Base-by-base conservation (phyloP, 2,797 vertebrate species). In the Myotis pilosus region DNA sequence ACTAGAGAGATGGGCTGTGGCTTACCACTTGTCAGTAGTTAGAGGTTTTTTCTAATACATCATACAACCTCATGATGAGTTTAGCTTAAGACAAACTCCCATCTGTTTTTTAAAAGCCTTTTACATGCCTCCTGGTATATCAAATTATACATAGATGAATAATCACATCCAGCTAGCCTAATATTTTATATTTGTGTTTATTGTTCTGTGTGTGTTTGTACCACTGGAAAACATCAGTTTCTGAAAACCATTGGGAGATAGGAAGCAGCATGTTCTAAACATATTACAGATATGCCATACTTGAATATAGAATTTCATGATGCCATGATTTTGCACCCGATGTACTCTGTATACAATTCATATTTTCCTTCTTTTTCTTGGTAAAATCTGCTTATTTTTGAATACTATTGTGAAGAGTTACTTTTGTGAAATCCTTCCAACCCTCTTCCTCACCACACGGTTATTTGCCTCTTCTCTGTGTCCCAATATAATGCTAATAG, bases 71-170 rank as follows among this genome's bases (percentile, higher is more conserved):
- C 28, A 23, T 60, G 75, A 53, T 92, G 62, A 92, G 38, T 89
- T 82, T 89, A 81, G 22, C 23, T 86, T 92, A 82, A 75, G 38
- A 71, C 76, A 76, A 64, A 86, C 17, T 74, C 49, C 47, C 64
- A 75, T 82, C 55, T 80, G 44, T 79, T 92, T 87, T 89, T 92
- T 28, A n/a, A 90, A 94, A 72, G 28, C 53, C 53, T 33, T 93
- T 6, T 91, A 13, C 62, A 91, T 80, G 28, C 44, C 13, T 89
- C 20, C 47, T 91, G 51, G 2, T 87, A 33, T 25, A 68, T 80
- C 33, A 41, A 10, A 30, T 55, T 80, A n/a, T 33, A 20, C 28
- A 68, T 47, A 79, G 68, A 89, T 80, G 84, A 91, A 71, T 75
- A 94, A 71, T 89, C 55, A 92, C 15, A 71, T 41, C 20, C 25